Conservation (phyloP, 2,797 vertebrate species). For the Megalops cyprinoides region DNA sequence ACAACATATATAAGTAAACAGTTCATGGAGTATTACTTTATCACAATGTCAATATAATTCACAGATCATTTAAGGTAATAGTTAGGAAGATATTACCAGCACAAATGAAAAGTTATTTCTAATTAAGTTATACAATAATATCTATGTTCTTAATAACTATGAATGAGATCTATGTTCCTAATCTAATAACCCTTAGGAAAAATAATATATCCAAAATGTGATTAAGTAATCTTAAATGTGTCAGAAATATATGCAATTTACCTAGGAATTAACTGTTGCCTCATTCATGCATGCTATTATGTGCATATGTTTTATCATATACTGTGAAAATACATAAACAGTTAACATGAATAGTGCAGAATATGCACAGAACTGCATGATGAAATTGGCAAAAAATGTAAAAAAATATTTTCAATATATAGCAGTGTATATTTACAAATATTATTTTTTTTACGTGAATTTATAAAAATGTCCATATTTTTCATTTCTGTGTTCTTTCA, state of each 20-base stretch:
- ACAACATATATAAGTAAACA: background rate
- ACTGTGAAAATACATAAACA: background rate
- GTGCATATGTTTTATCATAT: background rate
- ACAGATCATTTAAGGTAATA: background rate
- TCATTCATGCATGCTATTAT: too few species aligned
- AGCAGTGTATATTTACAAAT: background rate
- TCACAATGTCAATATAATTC: background rate
- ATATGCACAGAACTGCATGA: too few species aligned
- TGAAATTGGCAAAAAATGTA: background rate
- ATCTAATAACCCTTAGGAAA: constrained; percentile 4
- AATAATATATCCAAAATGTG: background rate
- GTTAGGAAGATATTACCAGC: background rate
- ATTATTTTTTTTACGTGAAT: too few species aligned
- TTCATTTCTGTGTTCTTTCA: too few species aligned
- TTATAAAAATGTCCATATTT: too few species aligned
- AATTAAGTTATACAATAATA: background rate
- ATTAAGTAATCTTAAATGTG: too few species aligned
- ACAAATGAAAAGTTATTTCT: background rate
- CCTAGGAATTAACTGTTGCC: too few species aligned
- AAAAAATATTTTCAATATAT: background rate
- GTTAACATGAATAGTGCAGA: background rate
- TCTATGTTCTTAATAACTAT: too few species aligned
- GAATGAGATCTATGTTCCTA: too few species aligned
- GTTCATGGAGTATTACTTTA: background rate
- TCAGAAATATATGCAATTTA: too few species aligned